phyloP scores from a whole-genome alignment of 2,888 invertebrate species.

The Anarsia innoxiella region DNA sequence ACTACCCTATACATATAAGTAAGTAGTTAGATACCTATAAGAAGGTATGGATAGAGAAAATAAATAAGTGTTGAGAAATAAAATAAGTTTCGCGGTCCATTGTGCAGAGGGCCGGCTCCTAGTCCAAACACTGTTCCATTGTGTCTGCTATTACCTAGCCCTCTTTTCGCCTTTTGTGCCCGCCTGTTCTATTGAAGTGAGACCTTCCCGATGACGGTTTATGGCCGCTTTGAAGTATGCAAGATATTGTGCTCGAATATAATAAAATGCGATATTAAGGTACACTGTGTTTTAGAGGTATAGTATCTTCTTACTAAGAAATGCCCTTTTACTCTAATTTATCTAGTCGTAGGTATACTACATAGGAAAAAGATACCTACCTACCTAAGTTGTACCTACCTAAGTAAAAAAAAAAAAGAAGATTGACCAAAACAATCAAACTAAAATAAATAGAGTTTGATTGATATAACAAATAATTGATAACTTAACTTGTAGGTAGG shows the following conservation, averaged over 20 bases:
- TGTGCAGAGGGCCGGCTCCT: slow-evolving; percentile 56
- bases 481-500: too few relatives aligned
- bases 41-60: slow-evolving; percentile 52
- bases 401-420: too few relatives aligned
- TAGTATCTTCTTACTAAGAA: background rate
- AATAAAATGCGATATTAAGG: slow-evolving; percentile 14
- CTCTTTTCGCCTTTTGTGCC: slow-evolving; percentile 70
- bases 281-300: slow-evolving; percentile 4
- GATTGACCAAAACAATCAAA: too few relatives aligned
- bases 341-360: slow-evolving; percentile 3
- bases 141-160: slow-evolving; percentile 73
- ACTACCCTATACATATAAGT: too few relatives aligned
- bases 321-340: background rate
- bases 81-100: slow-evolving; percentile 65
- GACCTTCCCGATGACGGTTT: slow-evolving; percentile 70
- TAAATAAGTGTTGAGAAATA: slow-evolving; percentile 63
- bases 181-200: slow-evolving; percentile 68
- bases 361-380: too few relatives aligned
- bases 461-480: too few relatives aligned
- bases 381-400: too few relatives aligned
- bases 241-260: slow-evolving; percentile 38
- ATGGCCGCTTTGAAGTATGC: slow-evolving; percentile 65
- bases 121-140: slow-evolving; percentile 72
- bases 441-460: too few relatives aligned
- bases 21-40: too few relatives aligned